Evolutionary conservation across 2,888 invertebrate species (phyloP), one percentile per base, ranked within the genome.

Genomic region (Pachliopta kotzebuea): DNA sequence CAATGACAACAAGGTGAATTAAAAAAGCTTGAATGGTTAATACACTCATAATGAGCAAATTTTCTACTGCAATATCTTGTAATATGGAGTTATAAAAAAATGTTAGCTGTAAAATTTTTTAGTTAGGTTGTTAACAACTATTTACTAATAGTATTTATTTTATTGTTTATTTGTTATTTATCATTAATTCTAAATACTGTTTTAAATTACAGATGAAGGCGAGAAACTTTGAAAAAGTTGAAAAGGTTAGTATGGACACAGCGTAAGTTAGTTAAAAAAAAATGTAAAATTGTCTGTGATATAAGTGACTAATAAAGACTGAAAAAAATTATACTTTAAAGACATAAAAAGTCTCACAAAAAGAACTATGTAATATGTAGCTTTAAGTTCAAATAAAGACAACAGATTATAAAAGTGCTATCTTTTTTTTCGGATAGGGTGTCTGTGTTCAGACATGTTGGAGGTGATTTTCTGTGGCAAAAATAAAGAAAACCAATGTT

Each of bases 161-260:
- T 37, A 14, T 37, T 2, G 14, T 37, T 37, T 37, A 0, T 7
- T 31, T 11, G 8, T 31, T 1, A 31, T 31, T 31, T 31, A 42
- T 18, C 6, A 42, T 45, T n/a, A 45, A 45, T n/a, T n/a, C n/a
- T n/a, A n/a, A n/a, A 2, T 7, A 45, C 18, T 45, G 71, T 73
- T 76, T 76, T 74, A 74, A 76, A 76, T 95, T 95, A 69, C 95
- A 98, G 98, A 97, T 99, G 95, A 98, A 98, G 88, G 95, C 96
- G 73, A 94, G 98, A 86, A 98, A 98, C 92, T 99, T 97, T 93
- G 99, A 99, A 88, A 96, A 96, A 84, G 99, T 99, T 54, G 99
- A 99, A 94, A 98, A 99, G 96, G 98, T 98, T 94, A 93, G 95
- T 94, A 89, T 76, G 11, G 45, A 66, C 63, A 60, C 62, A 74